Percentiles rank a stretch among this genome's conserved stretches.
Evolutionary conservation across 2,888 invertebrate genomes (phyloP).

Genomic region (Hololepta plana): DNA sequence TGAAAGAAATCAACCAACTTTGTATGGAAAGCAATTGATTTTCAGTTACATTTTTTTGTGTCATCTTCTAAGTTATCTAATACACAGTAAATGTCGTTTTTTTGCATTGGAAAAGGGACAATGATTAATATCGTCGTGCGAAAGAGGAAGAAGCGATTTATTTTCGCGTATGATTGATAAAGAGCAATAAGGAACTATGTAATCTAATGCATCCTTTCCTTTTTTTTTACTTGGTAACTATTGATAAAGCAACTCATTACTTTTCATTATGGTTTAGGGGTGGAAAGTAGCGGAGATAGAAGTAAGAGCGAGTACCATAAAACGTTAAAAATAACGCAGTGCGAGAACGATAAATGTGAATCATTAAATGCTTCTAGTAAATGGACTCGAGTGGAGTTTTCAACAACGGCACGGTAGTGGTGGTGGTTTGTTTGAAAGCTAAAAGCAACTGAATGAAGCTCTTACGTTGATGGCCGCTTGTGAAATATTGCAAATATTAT

Average conservation of each 20-base stretch:
- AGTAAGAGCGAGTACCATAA: conserved; percentile 9
- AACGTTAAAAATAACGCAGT: conserved; percentile 17
- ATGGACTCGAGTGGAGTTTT: conserved; percentile 21
- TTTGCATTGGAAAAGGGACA: too few relatives aligned
- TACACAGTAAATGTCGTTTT: too few relatives aligned
- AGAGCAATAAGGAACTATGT: too few relatives aligned
- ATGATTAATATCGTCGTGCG: too few relatives aligned
- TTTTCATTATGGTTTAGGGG: conserved; percentile 7
- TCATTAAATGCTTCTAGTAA: conserved; percentile 22
- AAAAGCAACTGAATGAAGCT: conserved; percentile 22
- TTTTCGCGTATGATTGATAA: too few relatives aligned
- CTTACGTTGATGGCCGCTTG: conserved; percentile 17
- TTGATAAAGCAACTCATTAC: conserved; percentile 7
- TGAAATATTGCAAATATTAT: conserved; percentile 14
- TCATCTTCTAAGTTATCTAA: too few relatives aligned
- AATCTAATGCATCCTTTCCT: too few relatives aligned
- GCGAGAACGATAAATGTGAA: conserved; percentile 16
- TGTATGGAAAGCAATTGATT: too few relatives aligned
- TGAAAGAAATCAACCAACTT: conserved; percentile 24
- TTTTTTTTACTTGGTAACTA: conserved; percentile 3
- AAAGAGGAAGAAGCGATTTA: too few relatives aligned
- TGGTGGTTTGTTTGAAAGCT: conserved; percentile 22
- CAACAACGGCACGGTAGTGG: too few relatives aligned
- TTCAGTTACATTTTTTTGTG: too few relatives aligned
- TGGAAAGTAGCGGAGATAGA: conserved; percentile 1